A percentile compares a stretch with the other conserved stretches of the same genome.
Conservation (phyloP, 2,797 vertebrate species). For the Falco columbarius region DNA sequence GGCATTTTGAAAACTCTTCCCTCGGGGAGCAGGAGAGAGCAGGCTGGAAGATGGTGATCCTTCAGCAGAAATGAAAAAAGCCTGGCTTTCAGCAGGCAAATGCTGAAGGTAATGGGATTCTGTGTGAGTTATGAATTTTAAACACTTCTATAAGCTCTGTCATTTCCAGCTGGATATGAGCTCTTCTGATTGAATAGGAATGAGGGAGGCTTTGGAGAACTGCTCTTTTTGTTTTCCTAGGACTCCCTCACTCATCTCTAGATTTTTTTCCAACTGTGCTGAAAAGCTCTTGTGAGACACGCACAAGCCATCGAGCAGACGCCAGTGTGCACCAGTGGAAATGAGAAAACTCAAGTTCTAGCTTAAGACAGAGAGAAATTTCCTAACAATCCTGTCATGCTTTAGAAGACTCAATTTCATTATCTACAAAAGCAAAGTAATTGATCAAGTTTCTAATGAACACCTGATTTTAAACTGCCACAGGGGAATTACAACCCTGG, state of each 20-base stretch:
- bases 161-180: constrained; percentile 41
- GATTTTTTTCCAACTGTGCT: background rate
- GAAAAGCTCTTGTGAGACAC: background rate
- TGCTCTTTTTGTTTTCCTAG: background rate
- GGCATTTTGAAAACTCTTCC: constrained; percentile 16
- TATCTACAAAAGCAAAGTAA: background rate
- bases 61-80: constrained; percentile 4
- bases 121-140: constrained; percentile 61
- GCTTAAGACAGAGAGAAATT: background rate
- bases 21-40: background rate
- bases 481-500: background rate
- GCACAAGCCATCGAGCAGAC: background rate
- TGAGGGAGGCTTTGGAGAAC: background rate
- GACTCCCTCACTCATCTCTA: background rate
- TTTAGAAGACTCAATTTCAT: background rate
- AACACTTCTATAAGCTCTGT: constrained; percentile 30
- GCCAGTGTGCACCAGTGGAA: background rate
- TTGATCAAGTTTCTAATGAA: background rate
- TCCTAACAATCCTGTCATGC: background rate
- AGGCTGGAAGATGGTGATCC: background rate
- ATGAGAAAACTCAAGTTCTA: background rate
- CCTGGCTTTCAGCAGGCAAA: constrained; percentile 33
- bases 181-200: background rate
- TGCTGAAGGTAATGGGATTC: constrained; percentile 57
- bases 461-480: background rate